phyloP scores from a whole-genome alignment of 2,888 invertebrate genomes.

The Lasioglossum malachurum region DNA sequence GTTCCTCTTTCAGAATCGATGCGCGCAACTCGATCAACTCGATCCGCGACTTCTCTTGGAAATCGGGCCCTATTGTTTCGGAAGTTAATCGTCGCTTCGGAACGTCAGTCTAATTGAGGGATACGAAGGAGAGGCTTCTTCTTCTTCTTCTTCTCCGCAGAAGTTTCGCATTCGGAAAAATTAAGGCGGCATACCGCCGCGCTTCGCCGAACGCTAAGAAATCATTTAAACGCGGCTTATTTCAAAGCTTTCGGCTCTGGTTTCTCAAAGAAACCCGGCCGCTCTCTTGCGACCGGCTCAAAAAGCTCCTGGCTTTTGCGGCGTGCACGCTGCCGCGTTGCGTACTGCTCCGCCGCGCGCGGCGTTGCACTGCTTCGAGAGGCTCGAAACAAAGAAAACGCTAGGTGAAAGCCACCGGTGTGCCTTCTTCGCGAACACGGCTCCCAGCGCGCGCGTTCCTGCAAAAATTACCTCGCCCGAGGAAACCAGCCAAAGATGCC shows the following conservation, averaged over 20 bases:
- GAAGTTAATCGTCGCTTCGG: background rate
- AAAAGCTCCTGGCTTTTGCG: slow-evolving; percentile 35
- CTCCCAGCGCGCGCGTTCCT: slow-evolving; percentile 8
- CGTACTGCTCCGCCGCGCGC: background rate
- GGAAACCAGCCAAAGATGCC: background rate
- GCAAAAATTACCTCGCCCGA: slow-evolving; percentile 37
- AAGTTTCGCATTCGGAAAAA: slow-evolving; percentile 20
- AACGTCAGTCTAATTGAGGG: too few species aligned
- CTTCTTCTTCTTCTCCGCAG: too few species aligned
- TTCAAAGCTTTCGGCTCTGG: slow-evolving; percentile 15
- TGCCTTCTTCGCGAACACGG: slow-evolving; percentile 17
- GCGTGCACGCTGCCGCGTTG: background rate
- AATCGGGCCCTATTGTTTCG: background rate
- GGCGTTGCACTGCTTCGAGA: slow-evolving; percentile 10
- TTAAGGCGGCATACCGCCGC: background rate
- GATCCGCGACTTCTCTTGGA: background rate
- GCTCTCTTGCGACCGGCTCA: slow-evolving; percentile 10
- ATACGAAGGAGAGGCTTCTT: too few species aligned
- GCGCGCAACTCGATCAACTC: background rate
- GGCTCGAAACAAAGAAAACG: slow-evolving; percentile 47
- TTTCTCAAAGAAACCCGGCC: slow-evolving; percentile 29
- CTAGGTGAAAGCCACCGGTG: slow-evolving; percentile 33
- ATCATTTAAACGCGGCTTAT: slow-evolving; percentile 36
- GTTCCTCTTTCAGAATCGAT: background rate
- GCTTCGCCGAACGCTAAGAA: slow-evolving; percentile 22